Conservation (phyloP, 2,113 vertebrate genomes). For the Noturus placidus region DNA sequence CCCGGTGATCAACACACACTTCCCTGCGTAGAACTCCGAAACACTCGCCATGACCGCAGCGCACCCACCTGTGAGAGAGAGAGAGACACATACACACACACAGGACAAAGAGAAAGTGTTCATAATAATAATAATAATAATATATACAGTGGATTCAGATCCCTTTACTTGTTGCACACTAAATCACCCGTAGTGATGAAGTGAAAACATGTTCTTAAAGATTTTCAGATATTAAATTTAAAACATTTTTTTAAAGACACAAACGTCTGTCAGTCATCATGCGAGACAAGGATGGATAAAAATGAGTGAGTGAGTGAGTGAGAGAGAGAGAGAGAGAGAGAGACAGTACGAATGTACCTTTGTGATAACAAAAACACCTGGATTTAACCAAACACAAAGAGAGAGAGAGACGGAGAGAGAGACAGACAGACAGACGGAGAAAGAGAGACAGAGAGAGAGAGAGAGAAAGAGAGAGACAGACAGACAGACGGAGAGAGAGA, state of each 20-base stretch:
- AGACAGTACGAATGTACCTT: not conserved
- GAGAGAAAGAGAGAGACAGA: too few relatives aligned
- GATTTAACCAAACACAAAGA: not conserved
- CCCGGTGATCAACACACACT: constrained; percentile 88
- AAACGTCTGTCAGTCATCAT: not conserved
- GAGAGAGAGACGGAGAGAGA: not conserved
- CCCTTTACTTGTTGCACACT: not conserved
- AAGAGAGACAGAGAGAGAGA: not conserved
- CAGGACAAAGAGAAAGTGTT: not conserved
- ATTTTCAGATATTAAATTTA: not conserved
- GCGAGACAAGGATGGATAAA: not conserved
- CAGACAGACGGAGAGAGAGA: too few relatives aligned
- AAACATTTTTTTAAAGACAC: too few relatives aligned
- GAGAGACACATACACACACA: not conserved
- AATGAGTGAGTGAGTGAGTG: too few relatives aligned
- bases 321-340: not conserved
- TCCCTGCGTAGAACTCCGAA: constrained; percentile 84
- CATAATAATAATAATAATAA: not conserved
- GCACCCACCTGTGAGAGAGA: constrained; percentile 17
- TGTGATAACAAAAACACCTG: not conserved
- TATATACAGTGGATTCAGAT: too few relatives aligned
- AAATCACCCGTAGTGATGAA: constrained; percentile 55
- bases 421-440: too few relatives aligned
- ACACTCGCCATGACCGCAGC: constrained; percentile 75
- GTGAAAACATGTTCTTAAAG: too few relatives aligned